Evolutionary conservation across 2,113 vertebrate species (phyloP).

Genomic region (Elachura formosa): DNA sequence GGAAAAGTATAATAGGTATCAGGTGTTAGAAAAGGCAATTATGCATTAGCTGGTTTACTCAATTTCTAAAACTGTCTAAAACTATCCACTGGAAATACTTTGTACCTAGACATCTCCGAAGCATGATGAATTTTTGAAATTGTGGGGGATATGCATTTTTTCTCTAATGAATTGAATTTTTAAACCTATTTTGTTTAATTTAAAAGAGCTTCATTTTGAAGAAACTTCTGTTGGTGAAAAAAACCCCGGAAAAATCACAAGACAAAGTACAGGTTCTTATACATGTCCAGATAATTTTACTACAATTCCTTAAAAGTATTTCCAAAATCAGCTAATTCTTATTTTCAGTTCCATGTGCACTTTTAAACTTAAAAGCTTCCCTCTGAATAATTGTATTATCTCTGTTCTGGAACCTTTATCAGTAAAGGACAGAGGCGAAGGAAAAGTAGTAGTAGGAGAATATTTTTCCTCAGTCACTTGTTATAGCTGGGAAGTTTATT

Average conservation of each 20-base stretch:
- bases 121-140: conserved; percentile 22
- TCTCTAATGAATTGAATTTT: conserved; percentile 35
- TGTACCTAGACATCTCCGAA: not conserved
- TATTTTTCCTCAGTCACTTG: not conserved
- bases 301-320: not conserved
- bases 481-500: not conserved
- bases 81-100: conserved; percentile 26
- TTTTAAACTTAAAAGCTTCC: not conserved
- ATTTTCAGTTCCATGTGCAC: not conserved
- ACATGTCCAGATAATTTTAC: not conserved
- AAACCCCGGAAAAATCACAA: not conserved
- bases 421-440: not conserved
- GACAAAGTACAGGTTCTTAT: not conserved
- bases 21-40: conserved; percentile 52
- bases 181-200: conserved; percentile 22
- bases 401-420: not conserved
- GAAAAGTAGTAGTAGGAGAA: not conserved
- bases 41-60: conserved; percentile 39
- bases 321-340: not conserved
- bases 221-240: not conserved
- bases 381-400: not conserved
- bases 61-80: conserved; percentile 55
- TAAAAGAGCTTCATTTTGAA: not conserved
- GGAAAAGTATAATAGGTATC: conserved; percentile 52
- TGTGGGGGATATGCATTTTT: conserved; percentile 13